Conservation (phyloP, 2,113 vertebrate species). For the Syrmaticus mikado region DNA sequence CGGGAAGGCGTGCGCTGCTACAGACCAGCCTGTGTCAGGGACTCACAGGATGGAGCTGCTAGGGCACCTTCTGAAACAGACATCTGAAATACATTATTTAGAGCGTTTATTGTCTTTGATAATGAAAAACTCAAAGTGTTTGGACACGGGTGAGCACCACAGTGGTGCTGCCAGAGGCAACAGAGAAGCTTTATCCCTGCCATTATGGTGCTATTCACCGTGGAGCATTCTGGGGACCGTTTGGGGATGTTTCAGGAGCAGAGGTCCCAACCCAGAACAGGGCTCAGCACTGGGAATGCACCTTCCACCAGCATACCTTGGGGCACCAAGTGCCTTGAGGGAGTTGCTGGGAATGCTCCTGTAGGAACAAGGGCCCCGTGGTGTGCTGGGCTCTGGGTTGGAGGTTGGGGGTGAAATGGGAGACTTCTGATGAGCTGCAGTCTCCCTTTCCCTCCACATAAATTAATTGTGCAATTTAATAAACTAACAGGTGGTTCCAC, state of each 20-base stretch:
- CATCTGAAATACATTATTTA: conserved; percentile 2
- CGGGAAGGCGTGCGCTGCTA: background rate
- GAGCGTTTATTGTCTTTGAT: background rate
- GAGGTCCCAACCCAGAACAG: background rate
- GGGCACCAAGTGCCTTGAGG: background rate
- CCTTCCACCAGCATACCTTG: background rate
- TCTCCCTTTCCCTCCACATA: conserved; percentile 72
- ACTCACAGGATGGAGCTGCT: background rate
- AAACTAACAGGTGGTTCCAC: conserved; percentile 84
- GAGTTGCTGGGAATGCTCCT: background rate
- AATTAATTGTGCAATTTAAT: conserved; percentile 81
- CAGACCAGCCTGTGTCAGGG: background rate
- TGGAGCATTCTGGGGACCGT: background rate
- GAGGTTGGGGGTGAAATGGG: conserved; percentile 27
- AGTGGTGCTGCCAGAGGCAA: background rate
- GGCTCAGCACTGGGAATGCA: background rate
- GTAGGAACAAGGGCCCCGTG: background rate
- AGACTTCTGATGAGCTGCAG: conserved; percentile 53
- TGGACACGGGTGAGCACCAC: background rate
- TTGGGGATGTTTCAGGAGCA: background rate
- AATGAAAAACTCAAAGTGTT: background rate
- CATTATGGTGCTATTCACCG: too few species aligned
- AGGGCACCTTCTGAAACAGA: rapidly evolving
- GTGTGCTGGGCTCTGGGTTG: background rate
- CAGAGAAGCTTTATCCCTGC: background rate